Percentiles rank a stretch among this genome's conserved stretches.
These are phyloP conservation scores for Nomada fucata DNA, from an alignment of 2,888 invertebrate species.

Conservation along the genomic window DNA sequence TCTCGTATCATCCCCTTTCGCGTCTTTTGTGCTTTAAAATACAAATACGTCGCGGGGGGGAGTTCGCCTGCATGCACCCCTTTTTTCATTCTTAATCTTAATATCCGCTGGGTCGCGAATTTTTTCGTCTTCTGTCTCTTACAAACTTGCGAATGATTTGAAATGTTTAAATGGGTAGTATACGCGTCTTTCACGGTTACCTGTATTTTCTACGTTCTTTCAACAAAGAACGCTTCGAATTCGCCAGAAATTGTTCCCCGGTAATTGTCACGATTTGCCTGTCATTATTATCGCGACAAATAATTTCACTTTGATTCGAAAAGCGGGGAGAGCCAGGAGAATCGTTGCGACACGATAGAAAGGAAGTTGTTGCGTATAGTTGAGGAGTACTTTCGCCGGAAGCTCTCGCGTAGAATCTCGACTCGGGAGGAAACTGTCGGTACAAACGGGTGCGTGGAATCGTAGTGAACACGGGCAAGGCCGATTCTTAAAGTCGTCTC, in stretches of 20 bases:
- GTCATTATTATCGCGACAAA: background rate
- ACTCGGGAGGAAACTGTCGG: constrained; percentile 17
- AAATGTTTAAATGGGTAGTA: too few relatives aligned
- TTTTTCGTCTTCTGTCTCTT: too few relatives aligned
- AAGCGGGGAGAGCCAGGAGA: too few relatives aligned
- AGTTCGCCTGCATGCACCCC: constrained; percentile 22
- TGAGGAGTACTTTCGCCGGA: background rate
- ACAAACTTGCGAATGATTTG: background rate
- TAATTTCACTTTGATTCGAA: background rate
- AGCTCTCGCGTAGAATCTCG: background rate
- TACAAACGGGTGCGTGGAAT: constrained; percentile 38
- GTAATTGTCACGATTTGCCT: too few relatives aligned
- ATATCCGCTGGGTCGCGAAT: constrained; percentile 12
- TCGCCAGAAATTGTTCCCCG: too few relatives aligned
- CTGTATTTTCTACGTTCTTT: too few relatives aligned
- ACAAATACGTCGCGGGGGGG: constrained; percentile 61
- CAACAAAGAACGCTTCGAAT: too few relatives aligned
- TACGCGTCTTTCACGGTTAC: too few relatives aligned
- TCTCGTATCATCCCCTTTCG: constrained; percentile 71
- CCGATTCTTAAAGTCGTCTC: constrained; percentile 60
- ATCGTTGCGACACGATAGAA: background rate
- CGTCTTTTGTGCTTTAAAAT: constrained; percentile 67
- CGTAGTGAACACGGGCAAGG: constrained; percentile 48
- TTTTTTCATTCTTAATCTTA: constrained; percentile 14
- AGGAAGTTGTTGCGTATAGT: background rate